phyloP scores from a whole-genome alignment of 2,797 vertebrate species.

The Strix occidentalis region DNA sequence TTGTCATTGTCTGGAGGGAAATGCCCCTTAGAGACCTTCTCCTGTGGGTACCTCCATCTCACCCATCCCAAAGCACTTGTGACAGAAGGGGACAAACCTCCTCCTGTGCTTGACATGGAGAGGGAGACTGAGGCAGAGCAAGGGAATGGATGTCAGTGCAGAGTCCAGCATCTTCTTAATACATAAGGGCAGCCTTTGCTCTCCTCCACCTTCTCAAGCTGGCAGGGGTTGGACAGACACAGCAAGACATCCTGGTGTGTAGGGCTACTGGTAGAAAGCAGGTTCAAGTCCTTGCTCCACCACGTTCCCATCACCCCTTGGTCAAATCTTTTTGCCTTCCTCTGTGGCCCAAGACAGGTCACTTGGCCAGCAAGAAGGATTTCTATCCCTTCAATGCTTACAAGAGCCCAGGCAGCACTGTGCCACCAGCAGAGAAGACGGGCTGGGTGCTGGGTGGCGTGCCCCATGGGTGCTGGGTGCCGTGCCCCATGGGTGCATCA shows the following conservation, averaged over 20 bases:
- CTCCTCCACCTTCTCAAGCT: neutral
- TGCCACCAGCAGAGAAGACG: neutral
- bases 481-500: neutral
- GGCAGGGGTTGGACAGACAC: rapidly evolving
- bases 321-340: neutral
- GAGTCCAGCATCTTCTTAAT: neutral
- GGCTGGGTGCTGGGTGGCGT: neutral
- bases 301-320: rapidly evolving
- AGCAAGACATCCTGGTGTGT: neutral
- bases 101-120: neutral
- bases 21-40: neutral
- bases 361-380: neutral
- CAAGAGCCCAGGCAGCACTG: neutral
- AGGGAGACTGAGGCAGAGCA: neutral
- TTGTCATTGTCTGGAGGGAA: neutral
- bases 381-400: neutral
- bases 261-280: neutral
- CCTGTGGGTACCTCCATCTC: neutral
- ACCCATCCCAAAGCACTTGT: neutral
- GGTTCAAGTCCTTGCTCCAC: neutral
- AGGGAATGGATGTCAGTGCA: neutral
- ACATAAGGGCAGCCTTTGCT: neutral
- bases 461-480: neutral
- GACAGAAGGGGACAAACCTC: neutral
- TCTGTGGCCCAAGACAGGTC: too few species aligned